Evolutionary conservation across 2,113 vertebrate genomes (phyloP).

Genomic region (Herpailurus yagouaroundi): DNA sequence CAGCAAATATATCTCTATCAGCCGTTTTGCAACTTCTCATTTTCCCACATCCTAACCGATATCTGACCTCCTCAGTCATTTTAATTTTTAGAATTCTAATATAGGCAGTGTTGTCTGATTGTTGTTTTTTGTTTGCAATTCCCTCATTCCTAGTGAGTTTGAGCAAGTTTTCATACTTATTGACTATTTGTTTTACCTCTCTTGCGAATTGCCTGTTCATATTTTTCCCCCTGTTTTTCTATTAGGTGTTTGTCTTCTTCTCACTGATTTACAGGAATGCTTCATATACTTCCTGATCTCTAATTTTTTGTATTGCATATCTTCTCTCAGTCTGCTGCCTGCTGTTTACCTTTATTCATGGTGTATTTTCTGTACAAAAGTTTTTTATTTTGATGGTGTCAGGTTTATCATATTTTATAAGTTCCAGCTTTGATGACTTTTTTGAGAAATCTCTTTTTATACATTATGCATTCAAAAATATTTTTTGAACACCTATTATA

Average conservation of each 20-base stretch:
- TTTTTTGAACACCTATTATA: neutral
- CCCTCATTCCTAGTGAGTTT: neutral
- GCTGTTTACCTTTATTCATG: neutral
- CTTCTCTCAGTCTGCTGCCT: neutral
- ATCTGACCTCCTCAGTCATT: neutral
- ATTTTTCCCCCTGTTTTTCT: neutral
- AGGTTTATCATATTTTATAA: neutral
- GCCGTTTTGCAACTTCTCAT: neutral
- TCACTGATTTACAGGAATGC: neutral
- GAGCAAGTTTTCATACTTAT: neutral
- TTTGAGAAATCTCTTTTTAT: neutral
- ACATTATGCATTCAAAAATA: neutral
- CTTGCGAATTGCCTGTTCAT: neutral
- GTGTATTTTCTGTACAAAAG: neutral
- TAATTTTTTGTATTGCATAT: neutral
- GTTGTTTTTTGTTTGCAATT: constrained; percentile 23
- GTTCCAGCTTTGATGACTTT: neutral
- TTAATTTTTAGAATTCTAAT: neutral
- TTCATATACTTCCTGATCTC: neutral
- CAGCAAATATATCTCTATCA: neutral
- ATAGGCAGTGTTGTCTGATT: neutral
- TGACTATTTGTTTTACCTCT: neutral
- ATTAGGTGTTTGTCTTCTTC: neutral
- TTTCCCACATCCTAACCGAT: neutral
- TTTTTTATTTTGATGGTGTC: neutral